These are phyloP conservation scores for Drosophila albomicans DNA, from an alignment of 1,140 invertebrate genomes.

Conservation along the genomic window DNA sequence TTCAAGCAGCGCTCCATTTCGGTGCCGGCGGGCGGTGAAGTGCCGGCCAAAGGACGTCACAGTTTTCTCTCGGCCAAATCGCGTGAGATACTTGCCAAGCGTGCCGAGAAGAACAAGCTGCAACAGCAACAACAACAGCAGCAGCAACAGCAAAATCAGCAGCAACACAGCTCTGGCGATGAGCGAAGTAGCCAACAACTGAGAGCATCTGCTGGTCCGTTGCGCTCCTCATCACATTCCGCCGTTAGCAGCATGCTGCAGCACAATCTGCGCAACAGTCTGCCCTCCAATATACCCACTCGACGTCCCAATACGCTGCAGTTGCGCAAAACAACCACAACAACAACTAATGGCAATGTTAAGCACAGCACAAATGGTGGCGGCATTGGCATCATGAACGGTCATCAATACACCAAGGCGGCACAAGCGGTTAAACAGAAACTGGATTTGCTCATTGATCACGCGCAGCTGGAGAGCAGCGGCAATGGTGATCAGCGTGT, in stretches of 20 bases:
- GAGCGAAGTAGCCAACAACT: slow-evolving; percentile 63
- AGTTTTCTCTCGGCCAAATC: slow-evolving; percentile 84
- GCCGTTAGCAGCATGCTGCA: slow-evolving; percentile 73
- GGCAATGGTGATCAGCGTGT: slow-evolving; percentile 52
- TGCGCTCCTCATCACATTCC: slow-evolving; percentile 81
- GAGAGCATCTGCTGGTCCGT: slow-evolving; percentile 56
- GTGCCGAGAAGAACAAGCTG: slow-evolving; percentile 78
- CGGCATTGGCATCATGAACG: slow-evolving; percentile 42
- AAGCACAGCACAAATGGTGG: slow-evolving; percentile 60
- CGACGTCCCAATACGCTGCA: slow-evolving; percentile 81
- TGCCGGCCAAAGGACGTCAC: slow-evolving; percentile 55
- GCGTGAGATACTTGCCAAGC: slow-evolving; percentile 79
- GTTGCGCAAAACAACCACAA: slow-evolving; percentile 71
- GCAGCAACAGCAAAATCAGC: slow-evolving; percentile 53
- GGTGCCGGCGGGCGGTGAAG: slow-evolving; percentile 65
- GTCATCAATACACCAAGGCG: slow-evolving; percentile 46
- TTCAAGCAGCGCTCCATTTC: slow-evolving; percentile 82
- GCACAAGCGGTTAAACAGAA: slow-evolving; percentile 78
- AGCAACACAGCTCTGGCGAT: slow-evolving; percentile 71
- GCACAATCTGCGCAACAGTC: slow-evolving; percentile 71
- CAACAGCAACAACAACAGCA: slow-evolving; percentile 74
- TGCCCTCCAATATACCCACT: slow-evolving; percentile 80
- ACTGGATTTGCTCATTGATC: slow-evolving; percentile 76
- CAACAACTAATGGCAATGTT: slow-evolving; percentile 30
- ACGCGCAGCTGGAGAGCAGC: slow-evolving; percentile 36